These are phyloP conservation scores for Atethmia centrago DNA, from an alignment of 2,888 invertebrate genomes.

Conservation along the genomic window DNA sequence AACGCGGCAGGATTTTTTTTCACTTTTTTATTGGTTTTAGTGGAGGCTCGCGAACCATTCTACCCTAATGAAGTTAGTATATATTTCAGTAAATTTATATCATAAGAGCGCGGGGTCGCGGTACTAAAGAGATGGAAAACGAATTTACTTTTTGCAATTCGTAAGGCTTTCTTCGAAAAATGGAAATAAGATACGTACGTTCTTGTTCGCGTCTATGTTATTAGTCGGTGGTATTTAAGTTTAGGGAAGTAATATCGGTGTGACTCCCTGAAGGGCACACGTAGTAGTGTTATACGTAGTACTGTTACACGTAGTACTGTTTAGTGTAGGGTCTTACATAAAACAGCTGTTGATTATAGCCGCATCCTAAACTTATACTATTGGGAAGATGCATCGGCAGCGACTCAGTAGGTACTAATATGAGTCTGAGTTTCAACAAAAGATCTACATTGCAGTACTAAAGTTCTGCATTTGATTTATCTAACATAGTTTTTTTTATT, in stretches of 20 bases:
- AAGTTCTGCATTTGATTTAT: not conserved
- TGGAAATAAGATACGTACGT: not conserved
- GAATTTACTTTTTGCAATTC: slow-evolving; percentile 36
- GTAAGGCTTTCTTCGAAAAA: slow-evolving; percentile 3
- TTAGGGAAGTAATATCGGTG: slow-evolving; percentile 22
- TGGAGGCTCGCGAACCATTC: slow-evolving; percentile 36
- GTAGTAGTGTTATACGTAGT: too few relatives aligned
- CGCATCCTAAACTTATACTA: too few relatives aligned
- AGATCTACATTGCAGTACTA: not conserved
- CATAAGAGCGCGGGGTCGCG: slow-evolving; percentile 9
- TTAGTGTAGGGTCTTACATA: not conserved
- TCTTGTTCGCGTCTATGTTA: not conserved
- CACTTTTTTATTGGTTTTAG: slow-evolving; percentile 42
- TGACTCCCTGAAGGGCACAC: not conserved
- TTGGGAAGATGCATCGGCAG: too few relatives aligned
- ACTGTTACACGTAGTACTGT: not conserved
- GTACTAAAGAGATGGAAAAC: slow-evolving; percentile 3
- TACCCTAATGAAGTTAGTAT: slow-evolving; percentile 50
- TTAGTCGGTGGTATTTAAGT: not conserved
- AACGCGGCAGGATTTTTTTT: slow-evolving; percentile 9
- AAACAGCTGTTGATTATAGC: too few relatives aligned
- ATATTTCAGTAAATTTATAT: slow-evolving; percentile 41
- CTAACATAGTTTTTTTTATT: too few relatives aligned
- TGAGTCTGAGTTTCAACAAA: not conserved
- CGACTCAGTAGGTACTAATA: not conserved